These are phyloP conservation scores for Polyommatus iphigenia DNA, from an alignment of 2,888 invertebrate genomes.

Conservation along the genomic window DNA sequence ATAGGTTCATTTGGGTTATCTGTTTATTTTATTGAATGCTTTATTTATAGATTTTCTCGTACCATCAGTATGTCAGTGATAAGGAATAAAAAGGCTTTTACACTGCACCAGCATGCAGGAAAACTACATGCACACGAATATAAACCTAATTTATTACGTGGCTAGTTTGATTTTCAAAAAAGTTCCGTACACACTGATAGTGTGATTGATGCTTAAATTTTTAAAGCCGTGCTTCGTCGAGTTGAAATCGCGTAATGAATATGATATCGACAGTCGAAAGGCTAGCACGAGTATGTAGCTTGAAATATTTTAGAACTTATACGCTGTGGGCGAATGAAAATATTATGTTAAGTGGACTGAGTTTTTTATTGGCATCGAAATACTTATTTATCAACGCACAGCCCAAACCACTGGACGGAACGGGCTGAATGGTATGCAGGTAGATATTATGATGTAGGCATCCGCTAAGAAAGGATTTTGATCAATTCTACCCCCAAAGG, in stretches of 20 bases:
- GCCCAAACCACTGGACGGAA: too few species aligned
- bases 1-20: conserved; percentile 11
- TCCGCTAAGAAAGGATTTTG: too few species aligned
- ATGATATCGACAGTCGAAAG: conserved; percentile 13
- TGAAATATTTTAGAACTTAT: conserved; percentile 27
- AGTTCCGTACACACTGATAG: neutral
- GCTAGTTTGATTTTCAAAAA: neutral
- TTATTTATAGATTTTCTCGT: neutral
- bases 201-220: conserved; percentile 22
- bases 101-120: neutral
- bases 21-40: neutral
- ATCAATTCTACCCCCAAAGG: too few species aligned
- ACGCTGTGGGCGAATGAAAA: neutral
- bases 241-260: conserved; percentile 26
- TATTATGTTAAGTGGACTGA: neutral
- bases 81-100: neutral
- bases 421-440: too few species aligned
- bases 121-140: neutral
- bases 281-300: conserved; percentile 2
- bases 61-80: neutral
- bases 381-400: too few species aligned
- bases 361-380: neutral
- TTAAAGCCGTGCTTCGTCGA: conserved; percentile 19
- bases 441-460: too few species aligned
- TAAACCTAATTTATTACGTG: neutral